Evolutionary conservation across 1,140 invertebrate species (phyloP), one percentile per base, ranked within the genome.

Genomic region (Radopholus similis): DNA sequence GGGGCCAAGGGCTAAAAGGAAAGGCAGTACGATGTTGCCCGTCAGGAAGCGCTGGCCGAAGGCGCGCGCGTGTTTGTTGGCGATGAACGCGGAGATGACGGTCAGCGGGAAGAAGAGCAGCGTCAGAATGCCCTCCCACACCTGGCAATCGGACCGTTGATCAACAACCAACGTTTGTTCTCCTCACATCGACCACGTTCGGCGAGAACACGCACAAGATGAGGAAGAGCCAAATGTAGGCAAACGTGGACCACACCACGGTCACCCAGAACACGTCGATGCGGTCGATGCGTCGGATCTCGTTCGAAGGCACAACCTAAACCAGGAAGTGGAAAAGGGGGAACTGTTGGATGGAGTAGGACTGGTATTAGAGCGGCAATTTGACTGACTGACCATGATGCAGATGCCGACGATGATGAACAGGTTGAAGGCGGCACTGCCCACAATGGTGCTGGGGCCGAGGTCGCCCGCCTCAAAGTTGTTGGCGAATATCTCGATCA

Each of bases 301-400:
- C 85, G 34, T 77, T 80, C 18, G 74, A 67, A 15, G 86, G 86
- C 15, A 86, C 81, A n/a, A 81, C 81, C 63, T 82, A 70, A 6
- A 86, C 81, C 75, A 4, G 13, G 26, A 8, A 49, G 30, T 11
- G 4, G 32, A 6, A 0, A 38, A 23, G 23, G 18, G 26, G 6
- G 13, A 21, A 56, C 30, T 4, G 6, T 23, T 32, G 9, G 26
- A 32, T n/a, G n/a, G 38, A 34, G 42, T 8, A 9, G 23, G n/a
- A 44, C 37, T 40, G 28, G 15, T n/a, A n/a, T n/a, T n/a, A n/a
- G n/a, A n/a, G n/a, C n/a, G n/a, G n/a, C n/a, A n/a, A n/a, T n/a
- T n/a, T n/a, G n/a, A n/a, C 15, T 28, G 55, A 53, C 68, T 67
- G 56, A 93, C 91, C 65, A 88, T 87, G 44, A 81, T 82, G 57